Conservation (phyloP, 2,113 vertebrate genomes). For the Petroica traversi region DNA sequence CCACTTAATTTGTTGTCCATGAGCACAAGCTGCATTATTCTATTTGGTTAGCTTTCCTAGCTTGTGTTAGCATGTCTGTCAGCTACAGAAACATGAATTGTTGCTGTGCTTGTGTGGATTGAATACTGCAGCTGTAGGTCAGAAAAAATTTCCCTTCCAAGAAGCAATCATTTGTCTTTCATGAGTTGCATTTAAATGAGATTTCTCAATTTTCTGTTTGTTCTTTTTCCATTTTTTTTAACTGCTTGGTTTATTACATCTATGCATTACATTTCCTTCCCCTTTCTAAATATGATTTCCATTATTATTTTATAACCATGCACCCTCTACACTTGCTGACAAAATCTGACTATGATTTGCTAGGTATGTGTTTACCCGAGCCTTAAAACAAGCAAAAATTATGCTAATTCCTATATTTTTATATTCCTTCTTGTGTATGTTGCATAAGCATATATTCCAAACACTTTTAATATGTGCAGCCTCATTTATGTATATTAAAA, state of each 20-base stretch:
- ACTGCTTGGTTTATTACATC: neutral
- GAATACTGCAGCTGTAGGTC: neutral
- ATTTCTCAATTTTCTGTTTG: neutral
- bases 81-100: neutral
- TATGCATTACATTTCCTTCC: neutral
- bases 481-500: neutral
- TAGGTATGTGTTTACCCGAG: neutral
- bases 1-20: neutral
- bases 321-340: neutral
- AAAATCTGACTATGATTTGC: neutral
- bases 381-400: neutral
- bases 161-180: neutral
- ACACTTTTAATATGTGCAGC: neutral
- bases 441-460: neutral
- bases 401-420: neutral
- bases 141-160: neutral
- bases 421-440: neutral
- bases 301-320: neutral
- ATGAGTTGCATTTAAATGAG: constrained; percentile 1
- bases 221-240: neutral
- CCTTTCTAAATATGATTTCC: neutral
- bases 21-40: neutral
- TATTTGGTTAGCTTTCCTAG: neutral
- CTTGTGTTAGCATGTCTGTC: neutral
- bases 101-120: neutral